Evolutionary conservation across 2,888 invertebrate species (phyloP).

Genomic region (Spodoptera exigua): DNA sequence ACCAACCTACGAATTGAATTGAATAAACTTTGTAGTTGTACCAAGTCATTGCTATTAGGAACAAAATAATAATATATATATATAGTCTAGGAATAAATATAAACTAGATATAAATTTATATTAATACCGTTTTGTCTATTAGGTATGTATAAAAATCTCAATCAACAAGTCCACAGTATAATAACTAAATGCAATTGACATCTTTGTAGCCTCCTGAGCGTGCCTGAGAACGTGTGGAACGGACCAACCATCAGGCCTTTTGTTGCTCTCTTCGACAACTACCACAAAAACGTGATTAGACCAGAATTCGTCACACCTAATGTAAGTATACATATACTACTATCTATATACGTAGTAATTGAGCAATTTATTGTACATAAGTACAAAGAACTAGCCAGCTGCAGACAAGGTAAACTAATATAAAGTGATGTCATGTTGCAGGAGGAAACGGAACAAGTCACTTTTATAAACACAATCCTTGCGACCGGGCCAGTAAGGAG

Average conservation of each 20-base stretch:
- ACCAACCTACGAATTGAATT: too few relatives aligned
- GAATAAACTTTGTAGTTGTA: too few relatives aligned
- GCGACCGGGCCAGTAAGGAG: slow-evolving; percentile 92
- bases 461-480: slow-evolving; percentile 92
- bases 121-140: too few relatives aligned
- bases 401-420: slow-evolving; percentile 64
- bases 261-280: slow-evolving; percentile 93
- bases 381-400: slow-evolving; percentile 50
- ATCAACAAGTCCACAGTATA: too few relatives aligned
- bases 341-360: slow-evolving; percentile 32
- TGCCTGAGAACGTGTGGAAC: slow-evolving; percentile 90
- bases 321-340: slow-evolving; percentile 70
- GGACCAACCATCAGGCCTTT: slow-evolving; percentile 92
- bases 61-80: too few relatives aligned
- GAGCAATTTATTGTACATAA: slow-evolving; percentile 41
- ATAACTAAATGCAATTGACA: slow-evolving; percentile 1
- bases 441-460: slow-evolving; percentile 92
- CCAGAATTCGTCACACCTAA: slow-evolving; percentile 91
- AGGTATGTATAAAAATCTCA: too few relatives aligned
- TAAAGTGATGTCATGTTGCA: slow-evolving; percentile 78
- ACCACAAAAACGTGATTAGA: slow-evolving; percentile 91
- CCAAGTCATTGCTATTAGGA: too few relatives aligned
- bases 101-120: too few relatives aligned
- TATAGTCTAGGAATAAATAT: too few relatives aligned
- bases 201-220: slow-evolving; percentile 90